Conservation (phyloP, 2,797 vertebrate species). For the Novumbra hubbsi region DNA sequence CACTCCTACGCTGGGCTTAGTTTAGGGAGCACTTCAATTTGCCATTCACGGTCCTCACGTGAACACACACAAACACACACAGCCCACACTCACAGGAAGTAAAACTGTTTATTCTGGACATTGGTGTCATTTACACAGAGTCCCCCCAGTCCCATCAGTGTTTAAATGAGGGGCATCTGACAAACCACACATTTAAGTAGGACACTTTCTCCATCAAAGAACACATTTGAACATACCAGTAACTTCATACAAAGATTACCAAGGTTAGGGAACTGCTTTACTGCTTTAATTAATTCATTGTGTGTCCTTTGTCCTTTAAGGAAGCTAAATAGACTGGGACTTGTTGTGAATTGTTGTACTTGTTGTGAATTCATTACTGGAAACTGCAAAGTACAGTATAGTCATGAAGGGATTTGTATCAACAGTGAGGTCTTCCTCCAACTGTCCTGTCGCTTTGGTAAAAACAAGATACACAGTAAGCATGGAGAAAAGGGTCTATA, state of each 20-base stretch:
- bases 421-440: too few species aligned
- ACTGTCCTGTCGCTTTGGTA: not conserved
- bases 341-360: not conserved
- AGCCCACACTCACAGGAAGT: not conserved
- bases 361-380: not conserved
- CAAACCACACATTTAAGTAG: not conserved
- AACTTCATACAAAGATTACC: not conserved
- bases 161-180: not conserved
- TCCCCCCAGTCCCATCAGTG: not conserved
- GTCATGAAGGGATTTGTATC: too few species aligned
- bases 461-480: not conserved
- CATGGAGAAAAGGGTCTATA: not conserved
- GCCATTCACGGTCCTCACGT: not conserved
- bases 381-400: not conserved
- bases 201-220: not conserved
- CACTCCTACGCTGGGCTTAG: not conserved
- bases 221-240: not conserved
- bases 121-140: not conserved
- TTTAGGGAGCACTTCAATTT: not conserved
- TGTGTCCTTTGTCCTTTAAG: not conserved
- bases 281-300: not conserved
- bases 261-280: not conserved
- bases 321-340: not conserved
- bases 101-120: not conserved
- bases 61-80: not conserved